Evolutionary conservation across 2,888 invertebrate genomes (phyloP).

Genomic region (Neoascia interrupta): DNA sequence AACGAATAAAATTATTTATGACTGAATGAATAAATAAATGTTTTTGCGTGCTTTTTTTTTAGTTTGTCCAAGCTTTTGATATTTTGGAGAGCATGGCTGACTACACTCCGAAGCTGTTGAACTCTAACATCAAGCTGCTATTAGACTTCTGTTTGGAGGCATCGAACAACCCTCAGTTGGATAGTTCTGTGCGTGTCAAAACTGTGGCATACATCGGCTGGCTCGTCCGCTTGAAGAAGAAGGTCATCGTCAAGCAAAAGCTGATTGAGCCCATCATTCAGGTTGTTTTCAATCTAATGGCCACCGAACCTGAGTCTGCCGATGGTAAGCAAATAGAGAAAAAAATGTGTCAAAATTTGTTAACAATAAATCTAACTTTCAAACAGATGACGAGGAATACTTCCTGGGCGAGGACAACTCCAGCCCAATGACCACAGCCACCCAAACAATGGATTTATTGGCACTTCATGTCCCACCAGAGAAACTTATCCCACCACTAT

Average conservation of each 20-base stretch:
- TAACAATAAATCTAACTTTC: not conserved
- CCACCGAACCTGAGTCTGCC: slow-evolving; percentile 83
- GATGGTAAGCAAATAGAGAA: slow-evolving; percentile 81
- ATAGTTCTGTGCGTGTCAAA: slow-evolving; percentile 84
- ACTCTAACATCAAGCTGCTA: slow-evolving; percentile 83
- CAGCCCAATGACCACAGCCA: slow-evolving; percentile 85
- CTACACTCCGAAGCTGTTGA: slow-evolving; percentile 76
- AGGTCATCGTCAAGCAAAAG: slow-evolving; percentile 85
- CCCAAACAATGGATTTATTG: slow-evolving; percentile 87
- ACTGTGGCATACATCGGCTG: slow-evolving; percentile 85
- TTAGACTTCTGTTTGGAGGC: slow-evolving; percentile 85
- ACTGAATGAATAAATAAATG: not conserved
- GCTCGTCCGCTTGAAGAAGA: slow-evolving; percentile 86
- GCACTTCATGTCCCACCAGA: slow-evolving; percentile 88
- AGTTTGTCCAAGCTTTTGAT: slow-evolving; percentile 77
- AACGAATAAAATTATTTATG: not conserved
- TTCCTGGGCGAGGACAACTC: slow-evolving; percentile 84
- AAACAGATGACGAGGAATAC: slow-evolving; percentile 82
- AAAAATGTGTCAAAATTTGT: not conserved
- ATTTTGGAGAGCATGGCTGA: slow-evolving; percentile 78
- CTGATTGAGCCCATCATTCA: slow-evolving; percentile 85
- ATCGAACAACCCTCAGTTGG: slow-evolving; percentile 81
- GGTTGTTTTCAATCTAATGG: slow-evolving; percentile 86
- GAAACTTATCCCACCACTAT: slow-evolving; percentile 86
- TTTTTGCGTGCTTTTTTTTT: not conserved